phyloP scores from a whole-genome alignment of 35 echinoderm and acorn worm species.

The Apostichopus californicus region DNA sequence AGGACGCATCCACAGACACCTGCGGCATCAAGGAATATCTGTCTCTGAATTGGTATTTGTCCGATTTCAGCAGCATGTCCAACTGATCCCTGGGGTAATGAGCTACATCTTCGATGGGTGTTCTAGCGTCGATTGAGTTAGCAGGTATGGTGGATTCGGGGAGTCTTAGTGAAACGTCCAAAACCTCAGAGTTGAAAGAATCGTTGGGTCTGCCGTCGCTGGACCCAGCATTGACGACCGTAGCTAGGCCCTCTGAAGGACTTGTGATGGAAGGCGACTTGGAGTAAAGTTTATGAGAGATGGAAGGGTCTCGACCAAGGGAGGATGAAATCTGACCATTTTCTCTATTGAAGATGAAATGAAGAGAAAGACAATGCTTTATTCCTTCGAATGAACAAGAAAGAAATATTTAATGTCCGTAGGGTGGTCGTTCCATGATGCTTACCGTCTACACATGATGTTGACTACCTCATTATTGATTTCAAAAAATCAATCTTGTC shows the following conservation, averaged over 20 bases:
- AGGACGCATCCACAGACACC: slow-evolving; percentile 17
- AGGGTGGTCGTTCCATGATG: too few species aligned
- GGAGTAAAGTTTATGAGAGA: not conserved
- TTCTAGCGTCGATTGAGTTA: slow-evolving; percentile 3
- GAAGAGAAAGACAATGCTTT: too few species aligned
- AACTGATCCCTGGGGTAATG: slow-evolving; percentile 46
- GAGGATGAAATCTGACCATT: slow-evolving; percentile 19
- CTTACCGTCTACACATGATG: too few species aligned
- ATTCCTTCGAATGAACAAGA: too few species aligned
- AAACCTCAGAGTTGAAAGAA: slow-evolving; percentile 41
- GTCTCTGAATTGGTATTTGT: slow-evolving; percentile 16
- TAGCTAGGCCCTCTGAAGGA: not conserved
- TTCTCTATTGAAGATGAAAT: slow-evolving; percentile 2
- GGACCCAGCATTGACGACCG: not conserved
- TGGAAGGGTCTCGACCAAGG: not conserved
- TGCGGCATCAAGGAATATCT: slow-evolving; percentile 36
- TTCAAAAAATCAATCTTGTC: too few species aligned
- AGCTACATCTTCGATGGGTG: slow-evolving; percentile 54
- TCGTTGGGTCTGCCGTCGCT: not conserved
- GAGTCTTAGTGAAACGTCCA: not conserved
- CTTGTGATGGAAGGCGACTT: not conserved
- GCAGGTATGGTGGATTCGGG: slow-evolving; percentile 47
- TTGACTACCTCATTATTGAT: too few species aligned
- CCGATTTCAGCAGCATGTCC: slow-evolving; percentile 15
- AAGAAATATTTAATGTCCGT: too few species aligned